Conservation (phyloP, 2,113 vertebrate species). For the Perca fluviatilis region DNA sequence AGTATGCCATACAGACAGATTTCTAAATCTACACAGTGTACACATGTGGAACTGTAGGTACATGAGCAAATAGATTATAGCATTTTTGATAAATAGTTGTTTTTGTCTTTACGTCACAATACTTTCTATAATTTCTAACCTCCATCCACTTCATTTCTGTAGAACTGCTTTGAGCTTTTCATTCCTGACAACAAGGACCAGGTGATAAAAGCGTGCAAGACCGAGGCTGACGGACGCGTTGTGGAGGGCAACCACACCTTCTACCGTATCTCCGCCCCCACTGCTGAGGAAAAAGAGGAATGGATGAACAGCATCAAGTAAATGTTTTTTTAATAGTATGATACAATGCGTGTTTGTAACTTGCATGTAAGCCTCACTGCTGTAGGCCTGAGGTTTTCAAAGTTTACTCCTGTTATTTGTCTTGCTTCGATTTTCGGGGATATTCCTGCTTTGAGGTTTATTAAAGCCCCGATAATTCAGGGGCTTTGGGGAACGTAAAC, state of each 20-base stretch:
- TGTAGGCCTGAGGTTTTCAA: not conserved
- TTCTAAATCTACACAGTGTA: not conserved
- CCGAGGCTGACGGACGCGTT: constrained; percentile 95
- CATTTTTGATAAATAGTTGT: not conserved
- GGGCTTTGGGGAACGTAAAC: not conserved
- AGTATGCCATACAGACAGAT: not conserved
- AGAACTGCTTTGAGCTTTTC: constrained; percentile 99
- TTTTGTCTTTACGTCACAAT: not conserved
- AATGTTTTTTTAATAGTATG: constrained; percentile 39
- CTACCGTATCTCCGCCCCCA: constrained; percentile 96
- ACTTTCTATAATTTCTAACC: not conserved
- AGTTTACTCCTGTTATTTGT: not conserved
- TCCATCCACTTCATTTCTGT: not conserved
- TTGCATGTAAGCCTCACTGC: not conserved
- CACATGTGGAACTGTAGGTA: not conserved
- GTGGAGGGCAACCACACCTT: constrained; percentile 98
- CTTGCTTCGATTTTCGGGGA: not conserved
- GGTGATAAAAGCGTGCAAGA: constrained; percentile 99
- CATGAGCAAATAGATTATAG: not conserved
- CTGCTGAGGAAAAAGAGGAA: constrained; percentile 94
- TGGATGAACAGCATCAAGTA: constrained; percentile 99
- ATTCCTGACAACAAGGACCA: constrained; percentile 98
- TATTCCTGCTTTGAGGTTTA: not conserved
- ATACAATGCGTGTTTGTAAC: not conserved
- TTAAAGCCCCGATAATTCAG: not conserved